Percentiles rank a stretch among this genome's conserved stretches.
Evolutionary conservation across 2,888 invertebrate species (phyloP).

Genomic region (Lobophora halterata): DNA sequence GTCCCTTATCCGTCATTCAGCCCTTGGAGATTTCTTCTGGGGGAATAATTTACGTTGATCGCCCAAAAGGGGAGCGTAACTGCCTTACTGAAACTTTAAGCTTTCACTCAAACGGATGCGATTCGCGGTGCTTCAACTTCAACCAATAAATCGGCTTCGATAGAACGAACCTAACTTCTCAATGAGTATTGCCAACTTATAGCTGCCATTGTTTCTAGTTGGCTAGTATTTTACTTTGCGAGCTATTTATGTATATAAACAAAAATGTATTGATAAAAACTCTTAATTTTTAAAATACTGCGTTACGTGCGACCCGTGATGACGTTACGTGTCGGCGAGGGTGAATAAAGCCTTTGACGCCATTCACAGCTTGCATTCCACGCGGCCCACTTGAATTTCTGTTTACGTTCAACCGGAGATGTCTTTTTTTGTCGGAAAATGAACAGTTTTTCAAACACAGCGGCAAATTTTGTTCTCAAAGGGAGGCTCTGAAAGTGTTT

Average conservation of each 20-base stretch:
- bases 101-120: conserved; percentile 74
- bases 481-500: conserved; percentile 4
- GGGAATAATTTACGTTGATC: conserved; percentile 80
- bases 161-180: conserved; percentile 49
- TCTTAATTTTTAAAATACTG: conserved; percentile 3
- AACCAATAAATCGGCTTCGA: conserved; percentile 71
- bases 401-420: conserved; percentile 45
- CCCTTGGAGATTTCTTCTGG: conserved; percentile 78
- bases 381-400: conserved; percentile 64
- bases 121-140: conserved; percentile 73
- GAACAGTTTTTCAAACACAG: conserved; percentile 15
- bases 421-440: conserved; percentile 14
- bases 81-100: conserved; percentile 79
- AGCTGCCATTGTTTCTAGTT: too few species aligned
- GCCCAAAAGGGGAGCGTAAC: conserved; percentile 75
- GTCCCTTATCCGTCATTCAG: conserved; percentile 79
- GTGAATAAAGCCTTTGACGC: conserved; percentile 74
- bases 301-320: conserved; percentile 33
- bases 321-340: conserved; percentile 64
- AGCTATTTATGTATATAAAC: too few species aligned
- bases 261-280: too few species aligned
- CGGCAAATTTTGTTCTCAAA: conserved; percentile 14
- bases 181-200: too few species aligned
- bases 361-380: conserved; percentile 63
- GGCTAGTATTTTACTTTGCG: too few species aligned